These are phyloP conservation scores for Ictalurus punctatus DNA, from an alignment of 2,113 vertebrate species.

Conservation along the genomic window DNA sequence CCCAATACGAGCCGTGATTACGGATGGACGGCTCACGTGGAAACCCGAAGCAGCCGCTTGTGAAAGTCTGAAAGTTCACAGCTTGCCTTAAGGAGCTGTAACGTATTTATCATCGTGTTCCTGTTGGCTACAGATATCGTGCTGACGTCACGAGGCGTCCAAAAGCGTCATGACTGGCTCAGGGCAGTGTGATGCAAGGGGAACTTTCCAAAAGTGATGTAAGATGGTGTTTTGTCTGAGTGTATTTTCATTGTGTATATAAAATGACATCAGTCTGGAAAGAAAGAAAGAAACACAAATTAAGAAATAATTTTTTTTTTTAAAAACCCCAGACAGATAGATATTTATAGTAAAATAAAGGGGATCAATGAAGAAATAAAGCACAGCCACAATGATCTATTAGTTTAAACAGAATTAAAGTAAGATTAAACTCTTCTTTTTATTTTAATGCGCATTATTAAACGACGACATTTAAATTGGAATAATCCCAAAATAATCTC, in stretches of 20 bases:
- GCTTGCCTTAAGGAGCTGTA: conserved; percentile 32
- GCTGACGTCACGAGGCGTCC: conserved; percentile 10
- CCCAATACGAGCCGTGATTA: conserved; percentile 10
- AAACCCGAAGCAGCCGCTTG: conserved; percentile 22
- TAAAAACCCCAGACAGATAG: not conserved
- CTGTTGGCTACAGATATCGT: not conserved
- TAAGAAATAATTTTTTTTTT: no score
- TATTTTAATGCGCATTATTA: not conserved
- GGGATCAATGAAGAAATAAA: not conserved
- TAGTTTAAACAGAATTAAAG: not conserved
- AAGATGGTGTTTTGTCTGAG: not conserved
- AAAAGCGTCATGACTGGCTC: conserved; percentile 16
- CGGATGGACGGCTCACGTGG: conserved; percentile 19
- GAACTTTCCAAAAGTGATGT: not conserved
- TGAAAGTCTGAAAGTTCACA: conserved; percentile 42
- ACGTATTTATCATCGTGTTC: conserved; percentile 19
- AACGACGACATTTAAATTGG: not conserved
- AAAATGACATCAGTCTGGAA: not conserved
- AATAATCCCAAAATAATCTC: not conserved
- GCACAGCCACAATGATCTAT: not conserved
- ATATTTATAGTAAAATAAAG: not conserved
- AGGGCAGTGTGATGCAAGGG: conserved; percentile 20
- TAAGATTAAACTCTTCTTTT: not conserved
- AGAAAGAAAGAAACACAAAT: not conserved
- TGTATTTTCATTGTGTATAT: not conserved